Conservation (phyloP, 2,797 vertebrate species). For the Micromesistius poutassou region DNA sequence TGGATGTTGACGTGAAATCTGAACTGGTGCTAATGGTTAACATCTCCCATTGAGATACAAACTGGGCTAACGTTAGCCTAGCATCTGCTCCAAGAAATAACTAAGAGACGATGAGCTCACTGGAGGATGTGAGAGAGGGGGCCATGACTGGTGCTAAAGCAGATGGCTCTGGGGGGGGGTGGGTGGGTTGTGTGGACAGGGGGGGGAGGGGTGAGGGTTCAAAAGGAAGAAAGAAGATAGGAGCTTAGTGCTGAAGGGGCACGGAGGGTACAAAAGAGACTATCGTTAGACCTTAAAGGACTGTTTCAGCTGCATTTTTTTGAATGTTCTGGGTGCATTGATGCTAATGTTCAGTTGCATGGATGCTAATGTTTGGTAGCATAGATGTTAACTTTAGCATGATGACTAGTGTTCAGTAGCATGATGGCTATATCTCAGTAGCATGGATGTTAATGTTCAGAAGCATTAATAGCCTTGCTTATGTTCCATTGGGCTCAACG, state of each 20-base stretch:
- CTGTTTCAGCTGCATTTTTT: not conserved
- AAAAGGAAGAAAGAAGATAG: not conserved
- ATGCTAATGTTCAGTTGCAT: too few relatives aligned
- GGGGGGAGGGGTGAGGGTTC: not conserved
- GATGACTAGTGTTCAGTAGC: not conserved
- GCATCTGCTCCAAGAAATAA: slow-evolving; percentile 14
- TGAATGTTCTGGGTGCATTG: not conserved
- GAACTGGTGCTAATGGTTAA: not conserved
- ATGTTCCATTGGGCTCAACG: not conserved
- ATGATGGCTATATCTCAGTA: not conserved
- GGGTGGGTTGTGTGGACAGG: slow-evolving; percentile 5
- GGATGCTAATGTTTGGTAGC: not conserved
- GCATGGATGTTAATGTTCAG: not conserved
- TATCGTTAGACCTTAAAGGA: slow-evolving; percentile 3
- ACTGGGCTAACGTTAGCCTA: not conserved
- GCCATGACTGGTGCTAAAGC: slow-evolving; percentile 13
- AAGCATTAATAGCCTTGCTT: not conserved
- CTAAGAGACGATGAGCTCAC: not conserved
- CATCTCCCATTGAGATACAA: not conserved
- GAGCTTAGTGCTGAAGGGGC: not conserved
- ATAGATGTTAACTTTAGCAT: not conserved
- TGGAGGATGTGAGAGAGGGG: slow-evolving; percentile 5
- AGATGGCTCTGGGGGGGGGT: slow-evolving; percentile 5
- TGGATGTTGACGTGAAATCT: not conserved
- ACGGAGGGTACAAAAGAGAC: slow-evolving; percentile 3